These are phyloP conservation scores for Eristalis arbustorum DNA, from an alignment of 2,888 invertebrate genomes.

Conservation along the genomic window DNA sequence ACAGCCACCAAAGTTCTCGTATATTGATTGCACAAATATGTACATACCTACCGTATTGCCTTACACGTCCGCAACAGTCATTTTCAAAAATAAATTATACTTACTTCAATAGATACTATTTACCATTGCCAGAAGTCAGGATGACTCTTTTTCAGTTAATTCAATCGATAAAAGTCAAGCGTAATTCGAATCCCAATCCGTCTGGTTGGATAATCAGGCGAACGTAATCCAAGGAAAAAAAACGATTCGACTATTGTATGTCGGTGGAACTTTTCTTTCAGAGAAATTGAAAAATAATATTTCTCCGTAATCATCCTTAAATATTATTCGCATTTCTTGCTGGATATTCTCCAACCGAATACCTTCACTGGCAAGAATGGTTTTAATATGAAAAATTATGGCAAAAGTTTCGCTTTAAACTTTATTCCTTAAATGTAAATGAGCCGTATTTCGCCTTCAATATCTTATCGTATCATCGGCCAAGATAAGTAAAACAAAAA, in stretches of 20 bases:
- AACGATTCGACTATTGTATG: neutral
- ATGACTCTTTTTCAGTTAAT: neutral
- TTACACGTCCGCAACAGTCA: too few species aligned
- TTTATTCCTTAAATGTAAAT: neutral
- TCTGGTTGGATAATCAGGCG: slow-evolving; percentile 1
- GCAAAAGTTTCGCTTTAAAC: neutral
- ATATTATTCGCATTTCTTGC: neutral
- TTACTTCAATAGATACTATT: too few species aligned
- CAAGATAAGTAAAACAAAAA: neutral
- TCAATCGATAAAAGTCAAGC: neutral
- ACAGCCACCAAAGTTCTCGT: too few species aligned
- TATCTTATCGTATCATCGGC: neutral
- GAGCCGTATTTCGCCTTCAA: neutral
- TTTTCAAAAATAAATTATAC: too few species aligned
- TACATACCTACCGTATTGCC: too few species aligned
- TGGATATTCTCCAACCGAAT: neutral
- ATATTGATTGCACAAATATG: too few species aligned
- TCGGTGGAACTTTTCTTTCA: neutral
- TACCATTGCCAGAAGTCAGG: too few species aligned
- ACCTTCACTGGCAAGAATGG: neutral
- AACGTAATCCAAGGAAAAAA: neutral
- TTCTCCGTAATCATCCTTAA: neutral
- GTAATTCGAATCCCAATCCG: slow-evolving; percentile 1
- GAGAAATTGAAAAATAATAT: slow-evolving; percentile 18
- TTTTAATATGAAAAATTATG: neutral